Evolutionary conservation across 2,888 invertebrate species (phyloP), one percentile per base, ranked within the genome.

Genomic region (Synanthedon myopaeformis): DNA sequence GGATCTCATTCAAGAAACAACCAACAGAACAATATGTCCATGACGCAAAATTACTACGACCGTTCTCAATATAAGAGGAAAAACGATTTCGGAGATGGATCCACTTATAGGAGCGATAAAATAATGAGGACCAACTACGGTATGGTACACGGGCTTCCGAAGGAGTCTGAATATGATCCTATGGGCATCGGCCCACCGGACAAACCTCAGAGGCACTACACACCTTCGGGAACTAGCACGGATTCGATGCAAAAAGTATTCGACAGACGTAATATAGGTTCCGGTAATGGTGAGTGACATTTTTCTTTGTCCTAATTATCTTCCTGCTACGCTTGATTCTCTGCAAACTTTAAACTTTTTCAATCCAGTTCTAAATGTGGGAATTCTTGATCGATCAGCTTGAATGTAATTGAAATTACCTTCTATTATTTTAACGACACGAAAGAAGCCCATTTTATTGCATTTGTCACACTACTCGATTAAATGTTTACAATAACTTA

Each of bases 201-300:
- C 42, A 82, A 82, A 63, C 54, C 60, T 14, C 81, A 76, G 55
- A 76, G 84, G 55, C 76, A 76, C 58, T 83, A 70, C 57, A 67
- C 74, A 4, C 64, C 74, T 1, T 76, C 83, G 12, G 83, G 82
- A 6, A 67, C 76, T 41, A 74, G 73, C 53, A 67, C 79, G 4
- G 82, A 82, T 52, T 59, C 67, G 49, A 59, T 78, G 54, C 79
- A 79, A 53, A 82, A 82, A 76, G 76, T 77, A 56, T 84, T 70
- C 59, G 82, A 84, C 61, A 79, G 84, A 60, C 82, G 79, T 69
- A 74, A 69, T 60, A 67, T 85, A 70, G 80, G 82, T 64, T 72
- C 82, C 52, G 79, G 79, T 52, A 82, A 86, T 60, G 86, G 86
- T 87, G 69, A 83, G 86, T 85, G 14, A 41, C 53, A 51, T 51